These are phyloP conservation scores for Cyclopterus lumpus DNA, from an alignment of 2,797 vertebrate genomes.

Conservation along the genomic window DNA sequence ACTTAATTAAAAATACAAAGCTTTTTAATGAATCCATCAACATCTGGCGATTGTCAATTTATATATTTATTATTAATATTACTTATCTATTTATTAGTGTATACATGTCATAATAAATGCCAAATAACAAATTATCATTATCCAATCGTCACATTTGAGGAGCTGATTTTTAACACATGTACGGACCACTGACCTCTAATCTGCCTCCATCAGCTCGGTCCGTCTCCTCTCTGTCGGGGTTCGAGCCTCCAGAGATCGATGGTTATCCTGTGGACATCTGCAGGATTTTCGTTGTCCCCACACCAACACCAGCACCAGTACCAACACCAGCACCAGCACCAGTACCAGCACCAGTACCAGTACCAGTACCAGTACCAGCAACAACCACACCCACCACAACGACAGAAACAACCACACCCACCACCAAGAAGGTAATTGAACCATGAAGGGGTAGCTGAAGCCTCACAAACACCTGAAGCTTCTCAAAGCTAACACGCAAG, in stretches of 20 bases:
- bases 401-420: background rate
- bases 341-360: too few species aligned
- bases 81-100: too few species aligned
- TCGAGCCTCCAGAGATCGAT: slow-evolving; percentile 62
- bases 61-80: too few species aligned
- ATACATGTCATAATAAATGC: too few species aligned
- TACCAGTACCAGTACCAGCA: too few species aligned
- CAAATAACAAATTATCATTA: background rate
- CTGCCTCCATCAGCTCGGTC: slow-evolving; percentile 19
- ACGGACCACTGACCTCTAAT: too few species aligned
- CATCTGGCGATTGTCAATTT: too few species aligned
- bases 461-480: background rate
- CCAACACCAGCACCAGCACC: accelerated
- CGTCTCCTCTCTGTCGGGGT: background rate
- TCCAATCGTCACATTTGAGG: background rate
- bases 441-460: background rate
- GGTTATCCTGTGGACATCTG: slow-evolving; percentile 69
- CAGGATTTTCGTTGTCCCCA: background rate
- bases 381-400: background rate
- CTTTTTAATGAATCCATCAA: too few species aligned
- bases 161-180: too few species aligned
- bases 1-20: background rate
- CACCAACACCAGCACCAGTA: background rate
- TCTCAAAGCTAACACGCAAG: background rate
- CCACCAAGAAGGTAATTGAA: slow-evolving; percentile 26